Base-by-base conservation (phyloP, 2,113 vertebrate genomes). In the Abramis brama region DNA sequence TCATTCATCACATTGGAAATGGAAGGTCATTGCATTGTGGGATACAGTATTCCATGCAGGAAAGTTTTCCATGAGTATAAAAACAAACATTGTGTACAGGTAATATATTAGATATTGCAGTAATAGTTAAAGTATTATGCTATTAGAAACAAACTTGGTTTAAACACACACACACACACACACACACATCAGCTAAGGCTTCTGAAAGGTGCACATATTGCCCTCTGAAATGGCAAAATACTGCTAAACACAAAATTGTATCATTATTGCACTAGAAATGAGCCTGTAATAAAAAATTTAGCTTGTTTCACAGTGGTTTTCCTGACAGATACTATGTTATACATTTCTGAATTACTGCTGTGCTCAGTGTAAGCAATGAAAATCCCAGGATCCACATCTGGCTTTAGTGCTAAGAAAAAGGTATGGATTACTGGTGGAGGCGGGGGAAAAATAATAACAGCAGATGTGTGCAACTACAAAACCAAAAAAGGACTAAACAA, bases 331-430 rank as follows among this genome's bases (percentile, higher is more conserved):
- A 79, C 33, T 43, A 10, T 80, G 12, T 80, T 45, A 64, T 80
- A 45, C 11, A 30, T 39, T 43, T 80, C 36, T 64, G 39, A 64
- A 80, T 80, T 47, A 47, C 79, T 27, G 39, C 36, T 74, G 71
- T 45, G 59, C 13, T 47, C 47, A 80, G 39, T 21, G 15, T 80
- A 80, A 80, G 59, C 59, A 80, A 64, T 80, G 59, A 80, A 39
- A 47, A 64, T 8, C n/a, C 59, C 39, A 64, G n/a, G 23, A 64
- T 13, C 59, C 45, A n/a, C 59, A 47, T 64, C 59, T 64, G 78
- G 36, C 78, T 30, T 80, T 45, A 11, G n/a, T 47, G 57, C 25
- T 64, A 47, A 80, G 59, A 80, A 80, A 36, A n/a, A 80, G n/a
- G 59, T 80, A 47, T 55, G 30, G 78, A 47, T 80, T 80, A 64